phyloP scores from a whole-genome alignment of 2,888 invertebrate species.

The Cataglyphis cursor region DNA sequence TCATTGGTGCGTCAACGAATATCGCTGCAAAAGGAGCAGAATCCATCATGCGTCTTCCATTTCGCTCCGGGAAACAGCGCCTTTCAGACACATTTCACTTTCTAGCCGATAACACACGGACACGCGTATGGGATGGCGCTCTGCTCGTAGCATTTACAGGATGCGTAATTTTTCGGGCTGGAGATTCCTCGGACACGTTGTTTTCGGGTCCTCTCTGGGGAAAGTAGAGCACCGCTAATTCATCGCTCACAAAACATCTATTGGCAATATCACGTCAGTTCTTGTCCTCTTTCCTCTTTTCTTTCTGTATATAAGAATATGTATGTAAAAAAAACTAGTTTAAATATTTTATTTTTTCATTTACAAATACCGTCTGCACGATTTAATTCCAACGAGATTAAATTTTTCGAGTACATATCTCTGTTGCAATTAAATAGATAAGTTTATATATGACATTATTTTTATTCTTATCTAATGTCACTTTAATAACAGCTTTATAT shows the following conservation, averaged over 20 bases:
- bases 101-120: conserved; percentile 36
- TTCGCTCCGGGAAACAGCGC: conserved; percentile 29
- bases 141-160: conserved; percentile 27
- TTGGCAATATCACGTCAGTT: conserved; percentile 1
- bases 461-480: conserved; percentile 18
- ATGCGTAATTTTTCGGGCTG: conserved; percentile 17
- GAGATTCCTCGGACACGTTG: conserved; percentile 40
- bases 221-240: conserved; percentile 69
- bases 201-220: conserved; percentile 45
- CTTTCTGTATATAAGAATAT: background rate
- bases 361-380: background rate
- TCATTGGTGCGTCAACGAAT: conserved; percentile 11
- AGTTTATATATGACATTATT: conserved; percentile 3
- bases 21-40: background rate
- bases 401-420: background rate
- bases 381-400: conserved; percentile 1
- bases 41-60: conserved; percentile 6
- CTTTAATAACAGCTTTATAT: background rate
- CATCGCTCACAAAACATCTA: conserved; percentile 43
- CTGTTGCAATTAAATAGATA: background rate
- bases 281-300: background rate
- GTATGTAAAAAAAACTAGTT: background rate
- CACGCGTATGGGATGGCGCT: conserved; percentile 22
- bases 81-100: conserved; percentile 54
- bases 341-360: background rate